These are phyloP conservation scores for Dreissena polymorpha DNA, from an alignment of 1,140 invertebrate genomes.

Conservation along the genomic window DNA sequence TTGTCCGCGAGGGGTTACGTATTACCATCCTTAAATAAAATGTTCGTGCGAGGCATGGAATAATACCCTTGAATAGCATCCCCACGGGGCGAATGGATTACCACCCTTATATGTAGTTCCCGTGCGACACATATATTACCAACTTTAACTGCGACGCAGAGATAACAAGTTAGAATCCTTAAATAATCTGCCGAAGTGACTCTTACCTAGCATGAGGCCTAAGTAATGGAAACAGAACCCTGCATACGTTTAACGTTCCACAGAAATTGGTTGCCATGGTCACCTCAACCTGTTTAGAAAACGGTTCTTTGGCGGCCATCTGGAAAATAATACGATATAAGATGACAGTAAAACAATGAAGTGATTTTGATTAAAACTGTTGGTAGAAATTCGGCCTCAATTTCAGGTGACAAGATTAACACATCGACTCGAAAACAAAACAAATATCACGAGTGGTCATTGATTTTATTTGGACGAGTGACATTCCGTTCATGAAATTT, in stretches of 20 bases:
- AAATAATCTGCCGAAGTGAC: background rate
- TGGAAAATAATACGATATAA: constrained; percentile 39
- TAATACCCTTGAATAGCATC: background rate
- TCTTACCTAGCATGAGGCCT: constrained; percentile 82
- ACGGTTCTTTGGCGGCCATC: constrained; percentile 82
- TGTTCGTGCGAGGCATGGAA: too few species aligned
- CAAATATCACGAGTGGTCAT: too few species aligned
- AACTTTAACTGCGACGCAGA: background rate
- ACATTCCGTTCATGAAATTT: too few species aligned
- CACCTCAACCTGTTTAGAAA: constrained; percentile 85
- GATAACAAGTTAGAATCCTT: background rate
- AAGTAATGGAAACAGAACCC: constrained; percentile 86
- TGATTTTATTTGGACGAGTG: too few species aligned
- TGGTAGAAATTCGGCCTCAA: background rate
- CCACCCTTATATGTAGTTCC: background rate
- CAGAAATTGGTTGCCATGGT: constrained; percentile 88
- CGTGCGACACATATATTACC: background rate
- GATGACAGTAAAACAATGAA: background rate
- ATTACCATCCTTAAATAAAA: too few species aligned
- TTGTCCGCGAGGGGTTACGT: too few species aligned
- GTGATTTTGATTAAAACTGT: background rate
- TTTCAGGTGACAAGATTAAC: background rate
- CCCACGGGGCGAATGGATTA: background rate
- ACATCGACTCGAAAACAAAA: too few species aligned
- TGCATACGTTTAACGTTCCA: constrained; percentile 83